Conservation (phyloP, 2,113 vertebrate genomes). For the Leptosomus discolor region DNA sequence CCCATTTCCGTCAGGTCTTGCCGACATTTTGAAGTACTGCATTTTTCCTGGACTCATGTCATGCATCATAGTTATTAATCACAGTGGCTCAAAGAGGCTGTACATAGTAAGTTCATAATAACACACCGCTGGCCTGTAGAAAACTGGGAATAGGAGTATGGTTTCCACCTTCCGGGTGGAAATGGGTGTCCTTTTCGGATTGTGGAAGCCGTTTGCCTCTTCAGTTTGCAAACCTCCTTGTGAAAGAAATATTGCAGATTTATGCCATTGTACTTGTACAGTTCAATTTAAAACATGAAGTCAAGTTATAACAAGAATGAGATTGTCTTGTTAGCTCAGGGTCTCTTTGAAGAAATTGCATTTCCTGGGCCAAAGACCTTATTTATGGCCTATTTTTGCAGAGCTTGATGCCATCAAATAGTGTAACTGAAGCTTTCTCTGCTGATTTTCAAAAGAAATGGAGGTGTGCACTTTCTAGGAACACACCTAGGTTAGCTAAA, state of each 20-base stretch:
- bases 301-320: not conserved
- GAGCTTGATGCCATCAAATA: not conserved
- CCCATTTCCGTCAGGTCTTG: not conserved
- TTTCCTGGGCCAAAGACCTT: not conserved
- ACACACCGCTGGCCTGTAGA: not conserved
- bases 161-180: not conserved
- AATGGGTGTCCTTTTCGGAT: not conserved
- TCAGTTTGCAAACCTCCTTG: not conserved
- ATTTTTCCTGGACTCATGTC: not conserved
- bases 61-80: not conserved
- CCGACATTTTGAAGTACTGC: conserved; percentile 1
- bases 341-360: not conserved
- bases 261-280: not conserved
- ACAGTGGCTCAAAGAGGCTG: not conserved
- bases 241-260: not conserved
- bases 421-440: not conserved
- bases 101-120: not conserved
- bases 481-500: not conserved
- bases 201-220: not conserved
- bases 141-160: not conserved
- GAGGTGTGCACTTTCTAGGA: not conserved
- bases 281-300: not conserved
- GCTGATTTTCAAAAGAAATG: not conserved
- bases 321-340: not conserved
- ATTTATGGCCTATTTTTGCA: not conserved